Evolutionary conservation across 1,140 invertebrate genomes (phyloP).

Genomic region (Lamellibrachia luymesi): DNA sequence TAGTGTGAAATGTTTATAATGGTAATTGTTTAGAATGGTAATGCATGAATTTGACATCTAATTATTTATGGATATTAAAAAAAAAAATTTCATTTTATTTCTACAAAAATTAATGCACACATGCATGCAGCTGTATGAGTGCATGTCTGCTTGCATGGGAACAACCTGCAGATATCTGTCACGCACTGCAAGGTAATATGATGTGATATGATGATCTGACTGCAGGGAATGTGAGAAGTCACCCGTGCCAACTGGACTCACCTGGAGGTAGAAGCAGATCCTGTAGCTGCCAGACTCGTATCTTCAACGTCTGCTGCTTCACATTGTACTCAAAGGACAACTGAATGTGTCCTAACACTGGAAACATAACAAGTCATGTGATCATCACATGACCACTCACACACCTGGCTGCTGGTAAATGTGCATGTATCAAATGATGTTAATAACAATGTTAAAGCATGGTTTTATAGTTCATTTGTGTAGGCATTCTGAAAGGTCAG

Average conservation of each 20-base stretch:
- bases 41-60: not conserved
- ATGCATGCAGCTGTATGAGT: too few species aligned
- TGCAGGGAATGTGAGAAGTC: not conserved
- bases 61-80: not conserved
- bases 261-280: slow-evolving; percentile 50
- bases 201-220: too few species aligned
- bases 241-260: slow-evolving; percentile 32
- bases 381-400: slow-evolving; percentile 7
- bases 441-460: not conserved
- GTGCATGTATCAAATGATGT: not conserved
- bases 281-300: slow-evolving; percentile 50
- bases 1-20: not conserved
- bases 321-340: slow-evolving; percentile 52
- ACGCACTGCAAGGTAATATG: too few species aligned
- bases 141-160: too few species aligned
- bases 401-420: not conserved
- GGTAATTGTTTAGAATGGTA: not conserved
- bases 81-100: not conserved
- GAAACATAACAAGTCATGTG: slow-evolving; percentile 10
- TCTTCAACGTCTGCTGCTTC: slow-evolving; percentile 43
- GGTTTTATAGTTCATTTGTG: too few species aligned
- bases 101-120: too few species aligned
- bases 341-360: slow-evolving; percentile 48
- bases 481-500: not conserved
- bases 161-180: too few species aligned